phyloP scores from a whole-genome alignment of 2,797 vertebrate genomes.

The Oryzias sinensis region DNA sequence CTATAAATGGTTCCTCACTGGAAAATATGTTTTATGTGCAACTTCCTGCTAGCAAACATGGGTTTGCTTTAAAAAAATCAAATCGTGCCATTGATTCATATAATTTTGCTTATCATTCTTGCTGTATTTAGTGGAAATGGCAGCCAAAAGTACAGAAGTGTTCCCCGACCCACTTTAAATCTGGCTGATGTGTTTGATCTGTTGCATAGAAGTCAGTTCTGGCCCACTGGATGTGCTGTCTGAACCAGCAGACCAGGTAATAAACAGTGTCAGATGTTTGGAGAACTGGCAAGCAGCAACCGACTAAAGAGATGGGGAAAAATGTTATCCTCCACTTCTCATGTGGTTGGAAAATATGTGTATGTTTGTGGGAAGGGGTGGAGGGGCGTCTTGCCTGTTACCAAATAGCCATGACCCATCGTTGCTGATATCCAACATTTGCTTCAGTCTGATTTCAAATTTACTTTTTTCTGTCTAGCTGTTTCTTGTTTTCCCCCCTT shows the following conservation, averaged over 20 bases:
- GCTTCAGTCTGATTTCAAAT: constrained; percentile 1
- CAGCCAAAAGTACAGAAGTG: neutral
- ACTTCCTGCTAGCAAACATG: too few species aligned
- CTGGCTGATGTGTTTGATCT: constrained; percentile 11
- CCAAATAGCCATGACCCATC: constrained; percentile 35
- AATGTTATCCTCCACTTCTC: constrained; percentile 21
- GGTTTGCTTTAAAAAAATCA: too few species aligned
- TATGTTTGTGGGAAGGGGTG: constrained; percentile 64
- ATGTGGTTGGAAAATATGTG: constrained; percentile 74
- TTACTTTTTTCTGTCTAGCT: neutral
- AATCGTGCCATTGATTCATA: too few species aligned
- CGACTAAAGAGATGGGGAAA: constrained; percentile 13
- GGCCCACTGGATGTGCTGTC: constrained; percentile 43
- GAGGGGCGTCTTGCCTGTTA: neutral
- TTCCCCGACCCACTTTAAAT: constrained; percentile 4
- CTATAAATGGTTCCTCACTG: too few species aligned
- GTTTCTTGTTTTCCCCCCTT: too few species aligned
- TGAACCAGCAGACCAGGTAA: constrained; percentile 61
- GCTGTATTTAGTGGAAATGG: neutral
- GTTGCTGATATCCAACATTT: constrained; percentile 30
- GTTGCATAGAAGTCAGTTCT: constrained; percentile 34
- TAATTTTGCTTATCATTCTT: neutral
- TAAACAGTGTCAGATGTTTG: constrained; percentile 79
- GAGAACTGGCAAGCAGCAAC: constrained; percentile 38
- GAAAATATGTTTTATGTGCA: too few species aligned